Conservation (phyloP, 92 coral and sea anemone genomes). For the Metridium senile region DNA sequence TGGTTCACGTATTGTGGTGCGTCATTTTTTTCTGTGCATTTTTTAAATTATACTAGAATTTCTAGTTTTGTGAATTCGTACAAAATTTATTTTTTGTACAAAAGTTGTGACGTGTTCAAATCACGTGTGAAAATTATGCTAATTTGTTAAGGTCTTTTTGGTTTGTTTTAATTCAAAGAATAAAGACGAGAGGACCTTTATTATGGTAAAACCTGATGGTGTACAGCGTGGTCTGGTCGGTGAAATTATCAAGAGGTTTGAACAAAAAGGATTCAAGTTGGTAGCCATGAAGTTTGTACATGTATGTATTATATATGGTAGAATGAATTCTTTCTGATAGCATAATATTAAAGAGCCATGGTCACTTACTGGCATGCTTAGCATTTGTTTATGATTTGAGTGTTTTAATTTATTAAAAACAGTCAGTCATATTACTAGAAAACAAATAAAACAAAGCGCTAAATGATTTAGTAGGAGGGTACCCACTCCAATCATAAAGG, state of each 20-base stretch:
- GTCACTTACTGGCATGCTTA: no score
- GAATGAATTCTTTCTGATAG: neutral
- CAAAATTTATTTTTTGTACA: neutral
- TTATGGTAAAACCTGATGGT: constrained; percentile 98
- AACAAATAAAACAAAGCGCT: no score
- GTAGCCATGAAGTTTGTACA: constrained; percentile 80
- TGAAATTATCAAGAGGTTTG: constrained; percentile 93
- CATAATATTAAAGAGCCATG: neutral
- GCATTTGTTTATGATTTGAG: no score
- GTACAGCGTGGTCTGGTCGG: constrained; percentile 93
- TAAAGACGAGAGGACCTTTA: constrained; percentile 80
- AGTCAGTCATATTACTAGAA: no score
- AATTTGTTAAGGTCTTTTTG: no score
- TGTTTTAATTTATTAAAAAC: no score
- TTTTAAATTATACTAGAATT: neutral
- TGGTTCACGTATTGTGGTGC: constrained; percentile 37
- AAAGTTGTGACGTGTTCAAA: constrained; percentile 15
- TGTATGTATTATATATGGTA: neutral
- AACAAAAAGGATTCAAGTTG: constrained; percentile 92
- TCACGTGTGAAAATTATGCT: neutral
- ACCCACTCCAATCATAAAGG: no score
- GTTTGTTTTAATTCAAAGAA: constrained; percentile 49
- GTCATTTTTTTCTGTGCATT: neutral
- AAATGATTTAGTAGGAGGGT: no score
- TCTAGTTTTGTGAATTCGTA: no score